These are phyloP conservation scores for Cryptophagus acutangulus DNA, from an alignment of 2,888 invertebrate species.

Conservation along the genomic window DNA sequence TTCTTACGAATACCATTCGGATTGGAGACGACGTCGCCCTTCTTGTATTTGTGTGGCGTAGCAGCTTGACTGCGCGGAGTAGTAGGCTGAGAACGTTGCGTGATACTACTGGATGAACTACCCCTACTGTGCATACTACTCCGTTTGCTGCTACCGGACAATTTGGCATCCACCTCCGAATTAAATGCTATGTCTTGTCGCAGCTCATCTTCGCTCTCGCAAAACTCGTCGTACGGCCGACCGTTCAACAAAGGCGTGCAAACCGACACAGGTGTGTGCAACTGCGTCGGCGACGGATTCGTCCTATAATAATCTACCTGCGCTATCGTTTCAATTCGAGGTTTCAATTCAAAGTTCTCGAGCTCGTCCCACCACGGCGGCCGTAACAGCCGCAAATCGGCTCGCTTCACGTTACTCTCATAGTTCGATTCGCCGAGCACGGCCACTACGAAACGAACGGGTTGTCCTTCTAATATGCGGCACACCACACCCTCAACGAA, in stretches of 20 bases:
- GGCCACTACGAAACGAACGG: conserved; percentile 65
- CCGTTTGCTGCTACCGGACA: conserved; percentile 74
- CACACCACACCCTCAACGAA: conserved; percentile 84
- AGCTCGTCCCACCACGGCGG: conserved; percentile 98
- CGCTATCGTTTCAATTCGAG: conserved; percentile 17
- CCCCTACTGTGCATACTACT: conserved; percentile 89
- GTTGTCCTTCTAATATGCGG: conserved; percentile 59
- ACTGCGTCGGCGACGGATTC: conserved; percentile 54
- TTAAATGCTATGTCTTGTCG: conserved; percentile 79
- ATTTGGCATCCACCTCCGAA: conserved; percentile 70
- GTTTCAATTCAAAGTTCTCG: conserved; percentile 53
- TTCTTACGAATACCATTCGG: conserved; percentile 96
- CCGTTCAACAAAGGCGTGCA: conserved; percentile 55
- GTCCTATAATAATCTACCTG: conserved; percentile 30
- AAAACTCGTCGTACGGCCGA: conserved; percentile 68
- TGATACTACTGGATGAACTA: conserved; percentile 85
- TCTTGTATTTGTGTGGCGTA: conserved; percentile 93
- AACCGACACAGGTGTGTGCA: conserved; percentile 47
- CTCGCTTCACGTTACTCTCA: conserved; percentile 73
- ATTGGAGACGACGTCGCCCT: conserved; percentile 93
- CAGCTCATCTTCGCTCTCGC: conserved; percentile 87
- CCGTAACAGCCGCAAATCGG: conserved; percentile 82
- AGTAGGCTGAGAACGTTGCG: conserved; percentile 85
- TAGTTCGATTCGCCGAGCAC: conserved; percentile 49
- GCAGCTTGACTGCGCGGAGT: conserved; percentile 84